These are phyloP conservation scores for Semaprochilodus insignis DNA, from an alignment of 2,797 vertebrate species.

Conservation along the genomic window DNA sequence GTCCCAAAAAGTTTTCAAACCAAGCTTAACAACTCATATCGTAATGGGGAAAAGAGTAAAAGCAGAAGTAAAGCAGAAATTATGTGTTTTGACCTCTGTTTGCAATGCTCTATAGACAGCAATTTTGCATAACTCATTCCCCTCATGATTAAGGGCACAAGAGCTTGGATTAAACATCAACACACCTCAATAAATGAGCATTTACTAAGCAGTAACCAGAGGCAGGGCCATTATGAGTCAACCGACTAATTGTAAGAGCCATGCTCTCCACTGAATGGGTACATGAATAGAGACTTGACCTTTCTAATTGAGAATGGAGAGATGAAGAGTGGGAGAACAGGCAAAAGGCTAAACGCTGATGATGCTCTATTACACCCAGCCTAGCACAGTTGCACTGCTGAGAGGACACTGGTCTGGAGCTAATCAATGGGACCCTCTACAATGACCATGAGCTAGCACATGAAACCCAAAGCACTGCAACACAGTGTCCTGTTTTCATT, in stretches of 20 bases:
- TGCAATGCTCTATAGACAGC: background rate
- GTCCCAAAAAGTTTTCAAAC: too few relatives aligned
- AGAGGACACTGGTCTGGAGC: background rate
- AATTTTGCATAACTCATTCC: background rate
- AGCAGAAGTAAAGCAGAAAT: too few relatives aligned
- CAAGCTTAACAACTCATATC: too few relatives aligned
- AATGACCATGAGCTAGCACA: conserved; percentile 4
- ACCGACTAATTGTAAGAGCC: conserved; percentile 8
- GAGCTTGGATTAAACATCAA: conserved; percentile 33
- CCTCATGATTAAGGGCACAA: background rate
- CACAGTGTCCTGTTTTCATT: background rate
- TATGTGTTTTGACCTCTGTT: conserved; percentile 17
- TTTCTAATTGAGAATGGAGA: conserved; percentile 26
- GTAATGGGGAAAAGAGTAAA: too few relatives aligned
- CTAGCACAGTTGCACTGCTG: background rate
- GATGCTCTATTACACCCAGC: background rate
- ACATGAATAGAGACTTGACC: conserved; percentile 33
- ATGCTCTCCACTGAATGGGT: conserved; percentile 9
- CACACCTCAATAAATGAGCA: background rate
- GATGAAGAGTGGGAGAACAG: conserved; percentile 10
- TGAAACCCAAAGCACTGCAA: background rate
- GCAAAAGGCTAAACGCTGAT: background rate
- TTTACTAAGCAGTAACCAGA: conserved; percentile 27
- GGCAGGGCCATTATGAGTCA: conserved; percentile 1
- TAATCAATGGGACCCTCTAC: conserved; percentile 16